A percentile compares a stretch with the other conserved stretches of the same genome.
These are phyloP conservation scores for Drosophila macrothrix DNA, from an alignment of 2,888 invertebrate genomes.

Conservation along the genomic window DNA sequence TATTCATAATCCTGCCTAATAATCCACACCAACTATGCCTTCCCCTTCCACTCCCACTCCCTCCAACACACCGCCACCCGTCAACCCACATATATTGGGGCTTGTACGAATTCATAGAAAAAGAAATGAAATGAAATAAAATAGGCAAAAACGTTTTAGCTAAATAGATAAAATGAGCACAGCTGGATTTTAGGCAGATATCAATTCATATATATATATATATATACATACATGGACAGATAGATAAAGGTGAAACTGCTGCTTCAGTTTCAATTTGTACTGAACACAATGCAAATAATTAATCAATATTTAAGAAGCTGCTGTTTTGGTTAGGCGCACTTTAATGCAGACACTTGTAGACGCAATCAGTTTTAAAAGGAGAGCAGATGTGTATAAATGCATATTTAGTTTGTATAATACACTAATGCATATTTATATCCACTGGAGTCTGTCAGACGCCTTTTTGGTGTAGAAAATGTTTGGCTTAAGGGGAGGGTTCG, in stretches of 20 bases:
- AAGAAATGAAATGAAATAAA: constrained; percentile 61
- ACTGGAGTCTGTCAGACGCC: constrained; percentile 16
- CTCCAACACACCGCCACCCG: neutral
- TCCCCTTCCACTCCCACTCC: neutral
- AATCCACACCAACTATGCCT: constrained; percentile 63
- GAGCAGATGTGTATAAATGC: constrained; percentile 12
- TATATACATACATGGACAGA: neutral
- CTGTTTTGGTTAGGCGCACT: neutral
- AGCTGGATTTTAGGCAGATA: constrained; percentile 40
- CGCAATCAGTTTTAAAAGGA: neutral
- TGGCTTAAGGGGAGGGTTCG: neutral
- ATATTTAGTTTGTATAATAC: constrained; percentile 21
- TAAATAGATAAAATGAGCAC: constrained; percentile 58
- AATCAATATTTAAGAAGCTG: neutral
- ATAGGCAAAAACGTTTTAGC: constrained; percentile 52
- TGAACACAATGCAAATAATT: neutral
- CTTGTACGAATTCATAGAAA: constrained; percentile 5
- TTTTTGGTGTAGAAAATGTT: neutral
- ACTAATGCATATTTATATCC: constrained; percentile 48
- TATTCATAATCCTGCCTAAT: constrained; percentile 76
- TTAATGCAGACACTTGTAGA: neutral
- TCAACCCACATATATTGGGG: constrained; percentile 1
- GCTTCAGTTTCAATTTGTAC: neutral
- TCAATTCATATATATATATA: neutral
- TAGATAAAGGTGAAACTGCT: neutral